phyloP scores from a whole-genome alignment of 2,888 invertebrate species.

The Caenorhabditis sulstoni region DNA sequence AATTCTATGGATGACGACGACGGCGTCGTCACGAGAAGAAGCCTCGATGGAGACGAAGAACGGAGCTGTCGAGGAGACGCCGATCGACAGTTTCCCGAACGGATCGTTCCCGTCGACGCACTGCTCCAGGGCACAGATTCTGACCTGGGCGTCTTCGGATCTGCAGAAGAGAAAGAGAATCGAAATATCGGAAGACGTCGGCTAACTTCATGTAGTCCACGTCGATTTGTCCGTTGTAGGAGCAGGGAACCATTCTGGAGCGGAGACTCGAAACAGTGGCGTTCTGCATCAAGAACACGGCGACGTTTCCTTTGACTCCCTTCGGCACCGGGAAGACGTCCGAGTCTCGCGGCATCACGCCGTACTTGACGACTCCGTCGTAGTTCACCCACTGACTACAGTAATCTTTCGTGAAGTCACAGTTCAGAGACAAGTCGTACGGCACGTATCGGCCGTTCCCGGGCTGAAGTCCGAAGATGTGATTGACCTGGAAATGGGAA shows the following conservation, averaged over 20 bases:
- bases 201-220: slow-evolving; percentile 66
- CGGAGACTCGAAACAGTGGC: slow-evolving; percentile 54
- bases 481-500: slow-evolving; percentile 61
- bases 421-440: slow-evolving; percentile 69
- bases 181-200: not conserved
- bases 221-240: slow-evolving; percentile 62
- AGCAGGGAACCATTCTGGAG: slow-evolving; percentile 68
- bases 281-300: slow-evolving; percentile 63
- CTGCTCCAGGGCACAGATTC: slow-evolving; percentile 67
- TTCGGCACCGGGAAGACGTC: slow-evolving; percentile 67
- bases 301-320: slow-evolving; percentile 66
- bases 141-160: slow-evolving; percentile 66
- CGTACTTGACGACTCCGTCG: slow-evolving; percentile 68
- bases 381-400: slow-evolving; percentile 78
- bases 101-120: slow-evolving; percentile 64
- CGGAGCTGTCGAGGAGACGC: slow-evolving; percentile 63
- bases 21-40: slow-evolving; percentile 59
- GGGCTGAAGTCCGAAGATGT: slow-evolving; percentile 68
- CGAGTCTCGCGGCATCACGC: slow-evolving; percentile 67
- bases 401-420: slow-evolving; percentile 77
- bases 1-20: slow-evolving; percentile 72
- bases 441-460: slow-evolving; percentile 65
- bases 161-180: slow-evolving; percentile 33
- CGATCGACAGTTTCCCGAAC: slow-evolving; percentile 59
- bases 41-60: slow-evolving; percentile 67